These are phyloP conservation scores for Saccostrea cuccullata DNA, from an alignment of 1,140 invertebrate genomes.

Conservation along the genomic window DNA sequence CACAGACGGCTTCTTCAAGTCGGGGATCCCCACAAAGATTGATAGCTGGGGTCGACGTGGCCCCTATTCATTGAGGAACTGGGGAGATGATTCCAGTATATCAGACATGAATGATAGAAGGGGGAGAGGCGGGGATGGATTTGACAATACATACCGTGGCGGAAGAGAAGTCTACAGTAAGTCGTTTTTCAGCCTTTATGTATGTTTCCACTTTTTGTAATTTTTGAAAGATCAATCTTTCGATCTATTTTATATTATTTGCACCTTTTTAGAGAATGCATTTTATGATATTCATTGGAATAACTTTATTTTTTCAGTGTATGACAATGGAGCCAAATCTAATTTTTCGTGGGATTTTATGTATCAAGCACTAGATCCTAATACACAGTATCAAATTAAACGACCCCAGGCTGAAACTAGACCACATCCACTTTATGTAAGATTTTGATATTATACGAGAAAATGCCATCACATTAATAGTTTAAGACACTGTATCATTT, in stretches of 20 bases:
- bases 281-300: background rate
- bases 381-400: slow-evolving; percentile 34
- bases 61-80: slow-evolving; percentile 30
- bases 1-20: background rate
- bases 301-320: slow-evolving; percentile 31
- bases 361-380: slow-evolving; percentile 45
- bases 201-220: too few relatives aligned
- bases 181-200: background rate
- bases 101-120: slow-evolving; percentile 22
- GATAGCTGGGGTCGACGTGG: slow-evolving; percentile 39
- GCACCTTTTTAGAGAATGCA: background rate
- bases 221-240: too few relatives aligned
- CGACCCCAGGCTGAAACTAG: slow-evolving; percentile 2
- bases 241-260: too few relatives aligned
- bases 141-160: background rate
- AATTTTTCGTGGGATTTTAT: slow-evolving; percentile 54
- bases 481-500: too few relatives aligned
- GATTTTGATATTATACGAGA: background rate
- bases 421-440: slow-evolving; percentile 35
- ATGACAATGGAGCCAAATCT: slow-evolving; percentile 47
- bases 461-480: too few relatives aligned
- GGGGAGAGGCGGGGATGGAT: slow-evolving; percentile 7
- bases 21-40: slow-evolving; percentile 44
- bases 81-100: slow-evolving; percentile 30
- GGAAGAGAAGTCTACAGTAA: slow-evolving; percentile 48